Percentiles rank a stretch among this genome's conserved stretches.
These are phyloP conservation scores for Leucophora obtusa DNA, from an alignment of 2,888 invertebrate genomes.

Conservation along the genomic window DNA sequence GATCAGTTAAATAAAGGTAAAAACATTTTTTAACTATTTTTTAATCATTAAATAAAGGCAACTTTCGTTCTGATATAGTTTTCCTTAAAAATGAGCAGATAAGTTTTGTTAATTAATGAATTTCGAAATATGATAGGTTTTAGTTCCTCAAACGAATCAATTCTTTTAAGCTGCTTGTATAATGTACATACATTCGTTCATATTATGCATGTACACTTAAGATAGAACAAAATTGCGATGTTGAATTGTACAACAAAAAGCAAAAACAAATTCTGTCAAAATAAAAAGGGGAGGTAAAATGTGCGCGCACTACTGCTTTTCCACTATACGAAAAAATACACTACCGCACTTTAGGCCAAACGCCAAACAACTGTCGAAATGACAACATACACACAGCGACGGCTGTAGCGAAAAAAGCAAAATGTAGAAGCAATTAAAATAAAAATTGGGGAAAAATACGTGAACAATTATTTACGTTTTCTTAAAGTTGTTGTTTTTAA, in stretches of 20 bases:
- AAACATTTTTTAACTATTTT: no score
- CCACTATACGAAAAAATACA: neutral
- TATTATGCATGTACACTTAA: neutral
- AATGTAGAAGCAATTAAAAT: neutral
- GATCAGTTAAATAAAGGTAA: no score
- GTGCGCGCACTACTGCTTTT: neutral
- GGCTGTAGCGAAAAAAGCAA: neutral
- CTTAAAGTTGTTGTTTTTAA: neutral
- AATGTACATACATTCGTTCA: no score
- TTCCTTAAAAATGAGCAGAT: no score
- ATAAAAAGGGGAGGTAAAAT: neutral
- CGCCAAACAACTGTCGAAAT: conserved; percentile 33
- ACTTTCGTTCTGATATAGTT: no score
- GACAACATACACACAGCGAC: neutral
- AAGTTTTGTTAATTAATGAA: no score
- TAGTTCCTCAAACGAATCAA: no score
- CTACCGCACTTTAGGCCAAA: conserved; percentile 1
- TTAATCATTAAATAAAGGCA: no score
- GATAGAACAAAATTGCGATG: neutral
- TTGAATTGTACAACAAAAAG: neutral
- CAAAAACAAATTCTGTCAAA: neutral
- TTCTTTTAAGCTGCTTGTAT: no score
- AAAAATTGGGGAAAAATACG: neutral
- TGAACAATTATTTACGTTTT: neutral
- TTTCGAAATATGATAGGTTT: no score